Conservation (phyloP, 2,888 invertebrate species). For the Athrips mouffetella region DNA sequence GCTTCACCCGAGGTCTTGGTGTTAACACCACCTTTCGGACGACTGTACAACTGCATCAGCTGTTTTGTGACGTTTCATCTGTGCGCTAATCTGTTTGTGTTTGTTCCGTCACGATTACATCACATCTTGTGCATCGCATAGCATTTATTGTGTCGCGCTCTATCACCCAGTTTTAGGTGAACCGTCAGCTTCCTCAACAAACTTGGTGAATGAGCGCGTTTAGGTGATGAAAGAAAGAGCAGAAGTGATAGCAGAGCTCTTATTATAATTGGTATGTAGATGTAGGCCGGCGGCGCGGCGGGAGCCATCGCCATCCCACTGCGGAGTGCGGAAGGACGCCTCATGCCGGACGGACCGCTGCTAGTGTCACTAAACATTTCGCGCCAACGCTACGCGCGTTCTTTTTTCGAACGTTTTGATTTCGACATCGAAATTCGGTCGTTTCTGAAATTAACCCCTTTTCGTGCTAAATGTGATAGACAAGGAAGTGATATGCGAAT, state of each 20-base stretch:
- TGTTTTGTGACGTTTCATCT: slow-evolving; percentile 49
- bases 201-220: background rate
- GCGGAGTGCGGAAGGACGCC: slow-evolving; percentile 63
- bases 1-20: too few relatives aligned
- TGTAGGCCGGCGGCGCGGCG: slow-evolving; percentile 74
- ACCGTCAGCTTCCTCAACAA: background rate
- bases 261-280: slow-evolving; percentile 29
- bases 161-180: slow-evolving; percentile 3
- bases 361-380: slow-evolving; percentile 63
- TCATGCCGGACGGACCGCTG: slow-evolving; percentile 30
- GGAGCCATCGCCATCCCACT: slow-evolving; percentile 64
- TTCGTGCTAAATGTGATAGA: slow-evolving; percentile 39
- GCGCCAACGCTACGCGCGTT: slow-evolving; percentile 48
- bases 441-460: slow-evolving; percentile 36
- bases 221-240: background rate
- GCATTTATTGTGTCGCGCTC: slow-evolving; percentile 4
- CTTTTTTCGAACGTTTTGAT: slow-evolving; percentile 30
- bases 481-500: slow-evolving; percentile 66
- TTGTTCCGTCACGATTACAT: slow-evolving; percentile 67
- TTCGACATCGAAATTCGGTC: slow-evolving; percentile 34
- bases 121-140: slow-evolving; percentile 54
- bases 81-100: slow-evolving; percentile 46
- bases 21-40: too few relatives aligned
- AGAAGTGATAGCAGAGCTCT: background rate
- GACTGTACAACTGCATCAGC: slow-evolving; percentile 21